phyloP scores from a whole-genome alignment of 2,888 invertebrate genomes.

The Anthrax anthrax region DNA sequence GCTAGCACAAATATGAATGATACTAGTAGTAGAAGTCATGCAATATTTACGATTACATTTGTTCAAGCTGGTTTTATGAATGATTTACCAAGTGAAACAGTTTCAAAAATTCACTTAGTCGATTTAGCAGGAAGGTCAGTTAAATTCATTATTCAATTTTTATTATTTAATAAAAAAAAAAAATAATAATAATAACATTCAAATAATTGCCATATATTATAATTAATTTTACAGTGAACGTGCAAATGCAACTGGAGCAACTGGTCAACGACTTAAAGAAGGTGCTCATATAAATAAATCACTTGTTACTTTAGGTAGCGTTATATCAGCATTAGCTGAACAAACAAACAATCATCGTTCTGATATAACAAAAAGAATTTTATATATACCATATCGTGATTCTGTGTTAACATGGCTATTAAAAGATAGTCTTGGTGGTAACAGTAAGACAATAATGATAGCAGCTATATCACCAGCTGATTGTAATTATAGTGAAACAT shows the following conservation, averaged over 20 bases:
- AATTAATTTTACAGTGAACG: slow-evolving; percentile 73
- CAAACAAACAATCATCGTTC: slow-evolving; percentile 37
- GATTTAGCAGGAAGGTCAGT: slow-evolving; percentile 73
- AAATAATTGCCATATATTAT: too few relatives aligned
- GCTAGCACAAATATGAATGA: slow-evolving; percentile 88
- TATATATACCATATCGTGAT: slow-evolving; percentile 77
- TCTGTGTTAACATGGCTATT: slow-evolving; percentile 79
- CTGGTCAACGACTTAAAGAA: slow-evolving; percentile 77
- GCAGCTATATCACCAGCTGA: slow-evolving; percentile 70
- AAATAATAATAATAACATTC: too few relatives aligned
- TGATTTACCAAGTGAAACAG: slow-evolving; percentile 78
- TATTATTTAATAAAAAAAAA: too few relatives aligned
- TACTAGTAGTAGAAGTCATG: slow-evolving; percentile 80
- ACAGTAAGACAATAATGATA: slow-evolving; percentile 85
- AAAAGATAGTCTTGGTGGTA: slow-evolving; percentile 78
- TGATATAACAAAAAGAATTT: slow-evolving; percentile 35
- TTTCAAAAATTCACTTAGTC: slow-evolving; percentile 78
- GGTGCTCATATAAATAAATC: slow-evolving; percentile 87
- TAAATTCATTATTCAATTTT: slow-evolving; percentile 3
- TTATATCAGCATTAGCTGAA: slow-evolving; percentile 74
- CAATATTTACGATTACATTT: slow-evolving; percentile 81
- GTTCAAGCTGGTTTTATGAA: slow-evolving; percentile 76
- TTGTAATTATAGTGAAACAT: slow-evolving; percentile 75
- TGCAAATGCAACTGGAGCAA: slow-evolving; percentile 79
- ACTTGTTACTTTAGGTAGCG: slow-evolving; percentile 72